Conservation (phyloP, 2,888 invertebrate genomes). For the Schizaphis graminum region DNA sequence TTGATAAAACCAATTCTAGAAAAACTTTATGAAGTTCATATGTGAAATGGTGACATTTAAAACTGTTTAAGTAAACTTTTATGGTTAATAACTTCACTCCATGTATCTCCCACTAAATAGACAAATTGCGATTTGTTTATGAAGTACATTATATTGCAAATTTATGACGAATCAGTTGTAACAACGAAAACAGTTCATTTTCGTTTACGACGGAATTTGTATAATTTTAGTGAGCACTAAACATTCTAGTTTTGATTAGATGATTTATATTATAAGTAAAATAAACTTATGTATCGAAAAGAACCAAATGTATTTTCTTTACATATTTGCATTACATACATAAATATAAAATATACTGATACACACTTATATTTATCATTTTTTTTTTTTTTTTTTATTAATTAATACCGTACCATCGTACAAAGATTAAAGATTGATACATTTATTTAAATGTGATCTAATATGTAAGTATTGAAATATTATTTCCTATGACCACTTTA, state of each 20-base stretch:
- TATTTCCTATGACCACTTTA: neutral
- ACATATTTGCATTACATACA: neutral
- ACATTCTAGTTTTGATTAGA: neutral
- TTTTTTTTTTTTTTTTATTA: neutral
- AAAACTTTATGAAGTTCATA: neutral
- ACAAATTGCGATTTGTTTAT: no score
- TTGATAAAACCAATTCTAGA: neutral
- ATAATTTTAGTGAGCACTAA: neutral
- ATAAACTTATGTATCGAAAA: neutral
- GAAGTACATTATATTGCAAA: no score
- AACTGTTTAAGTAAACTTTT: neutral
- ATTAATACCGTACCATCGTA: neutral
- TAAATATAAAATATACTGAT: neutral
- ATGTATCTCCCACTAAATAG: no score
- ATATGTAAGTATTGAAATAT: neutral
- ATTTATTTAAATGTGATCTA: neutral
- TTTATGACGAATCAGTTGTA: neutral
- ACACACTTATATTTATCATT: neutral
- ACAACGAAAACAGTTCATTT: neutral
- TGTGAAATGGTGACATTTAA: neutral
- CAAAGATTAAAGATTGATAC: neutral
- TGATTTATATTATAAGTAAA: neutral
- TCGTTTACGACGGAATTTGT: neutral
- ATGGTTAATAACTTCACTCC: neutral
- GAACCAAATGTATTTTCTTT: neutral